Base-by-base conservation (phyloP, 2,888 invertebrate genomes). In the Atherix ibis region DNA sequence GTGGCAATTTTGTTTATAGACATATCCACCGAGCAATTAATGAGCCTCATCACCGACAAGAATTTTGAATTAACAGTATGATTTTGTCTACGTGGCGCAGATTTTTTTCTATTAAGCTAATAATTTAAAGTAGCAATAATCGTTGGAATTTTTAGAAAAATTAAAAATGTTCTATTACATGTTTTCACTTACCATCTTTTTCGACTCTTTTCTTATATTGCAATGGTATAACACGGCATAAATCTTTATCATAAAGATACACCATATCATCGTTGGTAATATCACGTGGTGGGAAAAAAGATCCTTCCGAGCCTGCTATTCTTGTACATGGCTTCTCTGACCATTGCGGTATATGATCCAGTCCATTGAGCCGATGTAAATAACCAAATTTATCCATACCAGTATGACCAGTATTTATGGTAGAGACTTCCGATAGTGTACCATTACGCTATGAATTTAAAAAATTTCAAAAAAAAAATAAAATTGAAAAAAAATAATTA, bases 181-280 rank as follows among this genome's bases (percentile, higher is more conserved):
- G n/a, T n/a, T n/a, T n/a, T 13, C 5, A 40, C 63, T 56, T 52
- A 70, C 78, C 79, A 49, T 80, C 73, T 60, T 84, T 84, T 31
- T 70, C 67, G 1, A 74, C 69, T 28, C 75, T 68, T 18, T 71
- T 65, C 13, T 73, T 63, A 53, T 82, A 85, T 43, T 76, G 64
- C 38, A 88, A 54, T 0, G 85, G 84, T 47, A 85, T 58, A 2
- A 77, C 73, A 38, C 88, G 68, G 52, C 89, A 91, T 27, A 91
- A 58, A 52, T 89, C 88, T 53, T 85, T 85, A 51, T 88, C 85
- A 55, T 83, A 91, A 2, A 89, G 60, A 44, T 81, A 69, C 12
- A 85, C 70, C 2, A 71, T 61, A 50, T 85, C 75, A 0, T 70
- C 64, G 37, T 74, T 70, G 13, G 80, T 80, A 39, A 70, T 63